Base-by-base conservation (phyloP, 2,888 invertebrate genomes). In the Diaperis boleti region DNA sequence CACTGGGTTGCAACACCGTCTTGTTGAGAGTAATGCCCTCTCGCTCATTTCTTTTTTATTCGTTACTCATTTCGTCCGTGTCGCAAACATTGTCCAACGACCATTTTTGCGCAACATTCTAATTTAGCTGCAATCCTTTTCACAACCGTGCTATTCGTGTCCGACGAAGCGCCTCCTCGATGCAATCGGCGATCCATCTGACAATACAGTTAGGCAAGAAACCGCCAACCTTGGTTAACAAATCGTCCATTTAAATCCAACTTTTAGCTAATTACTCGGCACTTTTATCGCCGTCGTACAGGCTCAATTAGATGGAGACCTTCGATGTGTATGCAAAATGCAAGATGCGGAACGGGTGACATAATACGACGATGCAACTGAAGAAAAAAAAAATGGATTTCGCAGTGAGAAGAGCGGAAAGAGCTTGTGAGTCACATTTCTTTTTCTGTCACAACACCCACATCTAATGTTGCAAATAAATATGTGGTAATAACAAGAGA, bases 331-430 rank as follows among this genome's bases (percentile, higher is more conserved):
- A 44, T 44, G 44, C 33, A 49, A 35, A 49, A 33, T 49, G 49
- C 49, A 49, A 10, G 17, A 33, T 44, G 31, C 49, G 49, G 14
- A 49, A 49, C 49, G 33, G 49, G 35, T 49, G 49, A 49, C 33
- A 49, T 49, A 49, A 49, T 35, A n/a, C 10, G 14, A 37, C 13
- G 3, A 37, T n/a, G n/a, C n/a, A n/a, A 8, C 11, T 31, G 11
- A 47, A 47, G 11, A 31, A 15, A 15, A 15, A 15, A 42, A 17
- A 20, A 42, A 17, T 42, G n/a, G n/a, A n/a, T n/a, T n/a, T n/a
- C n/a, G n/a, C n/a, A n/a, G n/a, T n/a, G n/a, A n/a, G n/a, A n/a
- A n/a, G n/a, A n/a, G n/a, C n/a, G n/a, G n/a, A n/a, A n/a, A n/a
- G 35, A 6, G 35, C 10, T 4, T n/a, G 11, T 7, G n/a, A 35